Conservation (phyloP, 2,113 vertebrate genomes). For the Lampris megalopsis region DNA sequence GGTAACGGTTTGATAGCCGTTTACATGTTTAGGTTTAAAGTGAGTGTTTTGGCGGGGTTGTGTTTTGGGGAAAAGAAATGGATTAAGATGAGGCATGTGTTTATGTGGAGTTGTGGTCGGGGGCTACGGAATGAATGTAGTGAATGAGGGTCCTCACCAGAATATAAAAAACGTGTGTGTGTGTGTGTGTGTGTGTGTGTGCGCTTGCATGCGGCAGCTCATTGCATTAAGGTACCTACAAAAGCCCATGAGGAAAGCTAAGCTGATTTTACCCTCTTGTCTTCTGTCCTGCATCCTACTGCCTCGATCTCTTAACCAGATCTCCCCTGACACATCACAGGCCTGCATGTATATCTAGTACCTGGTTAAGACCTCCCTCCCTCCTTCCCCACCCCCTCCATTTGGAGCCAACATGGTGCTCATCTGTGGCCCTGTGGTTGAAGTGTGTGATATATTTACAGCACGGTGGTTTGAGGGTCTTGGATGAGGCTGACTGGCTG, state of each 20-base stretch:
- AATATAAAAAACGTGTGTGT: neutral
- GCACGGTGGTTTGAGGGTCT: constrained; percentile 33
- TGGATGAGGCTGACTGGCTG: constrained; percentile 2
- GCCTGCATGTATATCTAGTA: constrained; percentile 29
- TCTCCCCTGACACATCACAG: constrained; percentile 65
- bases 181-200: constrained; percentile 23
- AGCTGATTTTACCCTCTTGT: constrained; percentile 67
- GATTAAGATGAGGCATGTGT: too few species aligned
- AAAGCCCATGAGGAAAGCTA: constrained; percentile 52
- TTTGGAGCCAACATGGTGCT: constrained; percentile 52
- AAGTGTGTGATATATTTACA: constrained; percentile 48
- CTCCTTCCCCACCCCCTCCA: neutral
- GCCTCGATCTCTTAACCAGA: constrained; percentile 46
- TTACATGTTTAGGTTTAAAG: too few species aligned
- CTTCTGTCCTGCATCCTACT: constrained; percentile 59
- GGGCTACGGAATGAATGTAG: too few species aligned
- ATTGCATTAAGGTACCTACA: constrained; percentile 54
- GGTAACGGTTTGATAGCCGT: too few species aligned
- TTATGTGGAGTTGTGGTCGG: too few species aligned
- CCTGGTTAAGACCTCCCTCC: constrained; percentile 39
- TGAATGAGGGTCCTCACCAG: too few species aligned
- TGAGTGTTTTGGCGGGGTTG: too few species aligned
- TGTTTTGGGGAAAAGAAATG: too few species aligned
- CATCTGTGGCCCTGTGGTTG: constrained; percentile 40
- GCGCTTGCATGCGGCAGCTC: constrained; percentile 44